Percentiles rank a stretch among this genome's conserved stretches.
phyloP scores from a whole-genome alignment of 2,888 invertebrate species.

The Amphipyra tragopoginis region DNA sequence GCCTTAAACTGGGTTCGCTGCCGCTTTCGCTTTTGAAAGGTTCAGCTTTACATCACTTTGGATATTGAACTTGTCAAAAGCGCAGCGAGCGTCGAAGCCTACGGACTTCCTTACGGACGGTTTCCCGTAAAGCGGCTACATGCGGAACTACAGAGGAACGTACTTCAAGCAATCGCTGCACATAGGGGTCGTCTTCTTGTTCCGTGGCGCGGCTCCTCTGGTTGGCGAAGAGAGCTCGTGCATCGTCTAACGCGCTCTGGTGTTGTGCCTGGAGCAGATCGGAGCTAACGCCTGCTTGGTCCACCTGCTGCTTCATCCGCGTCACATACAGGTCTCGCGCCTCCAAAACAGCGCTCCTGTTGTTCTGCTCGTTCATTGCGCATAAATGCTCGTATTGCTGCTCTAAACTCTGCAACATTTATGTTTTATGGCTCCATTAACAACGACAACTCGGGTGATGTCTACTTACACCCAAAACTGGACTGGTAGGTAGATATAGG shows the following conservation, averaged over 20 bases:
- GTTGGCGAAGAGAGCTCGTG: conserved; percentile 31
- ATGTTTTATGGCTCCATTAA: neutral
- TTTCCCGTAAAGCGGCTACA: neutral
- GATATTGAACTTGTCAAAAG: neutral
- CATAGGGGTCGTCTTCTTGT: conserved; percentile 31
- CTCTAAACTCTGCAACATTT: conserved; percentile 30
- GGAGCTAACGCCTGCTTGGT: conserved; percentile 11
- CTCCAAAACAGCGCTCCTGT: conserved; percentile 24
- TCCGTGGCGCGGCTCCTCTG: conserved; percentile 30
- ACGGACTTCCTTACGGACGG: neutral
- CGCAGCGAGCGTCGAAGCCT: neutral
- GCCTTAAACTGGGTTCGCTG: too few relatives aligned
- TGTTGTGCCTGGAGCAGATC: conserved; percentile 48
- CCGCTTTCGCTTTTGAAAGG: too few relatives aligned
- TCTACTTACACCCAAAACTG: too few relatives aligned
- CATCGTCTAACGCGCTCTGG: conserved; percentile 26
- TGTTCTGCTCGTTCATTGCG: conserved; percentile 32
- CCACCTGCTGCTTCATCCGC: conserved; percentile 21
- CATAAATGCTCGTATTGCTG: conserved; percentile 17
- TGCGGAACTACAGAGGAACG: conserved; percentile 12
- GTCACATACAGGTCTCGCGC: conserved; percentile 32
- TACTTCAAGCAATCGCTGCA: conserved; percentile 40
- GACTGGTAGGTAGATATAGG: too few relatives aligned
- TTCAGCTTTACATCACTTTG: too few relatives aligned
- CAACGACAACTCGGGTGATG: too few relatives aligned